Evolutionary conservation across 2,888 invertebrate species (phyloP).

Genomic region (Poecilobothrus nobilitatus): DNA sequence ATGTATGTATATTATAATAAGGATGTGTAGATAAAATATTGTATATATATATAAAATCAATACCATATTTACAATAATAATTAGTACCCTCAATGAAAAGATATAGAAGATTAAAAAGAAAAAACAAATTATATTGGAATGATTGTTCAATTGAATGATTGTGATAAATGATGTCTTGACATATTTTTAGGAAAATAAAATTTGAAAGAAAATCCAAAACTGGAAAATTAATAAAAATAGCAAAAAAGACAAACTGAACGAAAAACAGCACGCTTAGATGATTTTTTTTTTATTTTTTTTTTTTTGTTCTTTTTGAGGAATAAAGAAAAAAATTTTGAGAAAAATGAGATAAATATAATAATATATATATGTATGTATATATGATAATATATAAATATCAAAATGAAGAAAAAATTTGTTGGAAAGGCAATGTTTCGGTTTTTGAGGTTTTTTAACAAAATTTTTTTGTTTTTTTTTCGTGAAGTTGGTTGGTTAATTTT

Average conservation of each 20-base stretch:
- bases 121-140: background rate
- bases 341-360: too few species aligned
- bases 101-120: too few species aligned
- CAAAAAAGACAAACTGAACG: background rate
- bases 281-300: background rate
- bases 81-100: too few species aligned
- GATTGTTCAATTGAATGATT: conserved; percentile 6
- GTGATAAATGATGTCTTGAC: conserved; percentile 1
- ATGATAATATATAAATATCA: too few species aligned
- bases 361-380: too few species aligned
- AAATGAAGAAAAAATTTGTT: background rate
- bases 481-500: background rate
- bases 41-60: too few species aligned
- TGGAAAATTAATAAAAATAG: too few species aligned
- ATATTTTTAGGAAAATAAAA: background rate
- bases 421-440: background rate
- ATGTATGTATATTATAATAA: too few species aligned
- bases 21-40: too few species aligned
- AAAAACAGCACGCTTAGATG: background rate
- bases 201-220: background rate
- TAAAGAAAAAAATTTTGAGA: background rate
- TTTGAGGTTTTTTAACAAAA: too few species aligned
- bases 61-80: too few species aligned
- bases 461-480: background rate
- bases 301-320: background rate